Evolutionary conservation across 2,797 vertebrate genomes (phyloP), one percentile per base, ranked within the genome.

Genomic region (Pangasius macronema): DNA sequence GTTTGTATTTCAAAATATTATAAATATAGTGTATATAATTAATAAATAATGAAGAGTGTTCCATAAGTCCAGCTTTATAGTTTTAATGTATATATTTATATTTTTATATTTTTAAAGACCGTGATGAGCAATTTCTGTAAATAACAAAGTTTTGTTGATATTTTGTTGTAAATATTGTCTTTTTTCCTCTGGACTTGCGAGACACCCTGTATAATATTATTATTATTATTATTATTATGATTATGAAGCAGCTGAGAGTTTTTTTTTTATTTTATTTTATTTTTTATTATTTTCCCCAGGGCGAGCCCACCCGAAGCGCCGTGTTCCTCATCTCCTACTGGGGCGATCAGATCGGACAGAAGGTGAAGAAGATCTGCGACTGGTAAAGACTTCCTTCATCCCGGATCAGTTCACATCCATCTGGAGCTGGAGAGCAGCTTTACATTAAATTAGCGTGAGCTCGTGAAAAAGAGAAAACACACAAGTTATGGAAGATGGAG

Each of bases 271-370:
- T 24, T 5, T 2, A 39, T 39, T 39, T 39, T 39, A 0, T 3
- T 39, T 3, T 22, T 11, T 3, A 10, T 72, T 72, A 0, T 0
- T 1, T 49, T 82, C n/a, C 3, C 1, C 90, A 99, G 98, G 97
- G 97, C 0, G 97, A 99, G 89, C 94, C 93, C 36, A 96, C 96
- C 22, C 98, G 97, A 85, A 97, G 96, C 92, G 96, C 97, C 65
- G 98, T 98, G 86, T 99, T 99, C 92, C 94, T 99, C 63, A 97
- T 99, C 86, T 99, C 98, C 53, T 99, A 98, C 85, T 99, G 98
- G 98, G 99, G 99, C 59, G 99, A 99, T n/a, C 98, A 99, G 91
- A 99, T 99, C 16, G 98, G 98, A 63, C 97, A 99, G 92, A 99
- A 99, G 94, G 97, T 99, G 30, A 99, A 98, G 95, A 99, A 98